Conservation (phyloP, 2,888 invertebrate genomes). For the Galerucella calmariensis region DNA sequence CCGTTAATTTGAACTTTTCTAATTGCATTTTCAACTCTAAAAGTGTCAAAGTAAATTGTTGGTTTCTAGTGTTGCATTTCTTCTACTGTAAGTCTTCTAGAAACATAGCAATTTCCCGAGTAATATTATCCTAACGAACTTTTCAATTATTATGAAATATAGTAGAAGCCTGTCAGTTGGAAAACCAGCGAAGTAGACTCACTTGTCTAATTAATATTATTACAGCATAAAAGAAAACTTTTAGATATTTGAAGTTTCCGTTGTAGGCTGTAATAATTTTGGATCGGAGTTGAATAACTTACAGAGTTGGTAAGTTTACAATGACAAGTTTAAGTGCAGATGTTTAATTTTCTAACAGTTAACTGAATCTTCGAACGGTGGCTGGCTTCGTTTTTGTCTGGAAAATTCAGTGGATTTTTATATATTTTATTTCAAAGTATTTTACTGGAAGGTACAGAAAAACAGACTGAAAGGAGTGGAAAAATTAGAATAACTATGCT, state of each 20-base stretch:
- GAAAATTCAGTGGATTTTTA: too few relatives aligned
- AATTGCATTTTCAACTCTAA: neutral
- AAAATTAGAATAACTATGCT: too few relatives aligned
- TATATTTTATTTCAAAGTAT: too few relatives aligned
- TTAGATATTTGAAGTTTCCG: conserved; percentile 20
- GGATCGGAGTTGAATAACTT: conserved; percentile 30
- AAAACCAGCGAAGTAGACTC: neutral
- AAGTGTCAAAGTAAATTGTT: neutral
- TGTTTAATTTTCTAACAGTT: conserved; percentile 18
- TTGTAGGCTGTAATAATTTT: conserved; percentile 25
- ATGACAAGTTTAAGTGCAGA: conserved; percentile 30
- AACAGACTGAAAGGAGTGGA: too few relatives aligned
- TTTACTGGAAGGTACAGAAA: too few relatives aligned
- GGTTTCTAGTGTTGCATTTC: conserved; percentile 1
- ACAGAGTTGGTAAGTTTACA: conserved; percentile 26
- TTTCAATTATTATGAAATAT: neutral
- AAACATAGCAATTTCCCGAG: neutral
- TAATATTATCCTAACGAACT: neutral
- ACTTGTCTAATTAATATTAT: conserved; percentile 24
- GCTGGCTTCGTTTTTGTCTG: too few relatives aligned
- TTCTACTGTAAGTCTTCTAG: neutral
- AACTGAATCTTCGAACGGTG: neutral
- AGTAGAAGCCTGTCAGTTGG: neutral
- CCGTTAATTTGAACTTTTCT: neutral
- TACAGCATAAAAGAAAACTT: conserved; percentile 17